Evolutionary conservation across 2,888 invertebrate genomes (phyloP).

Genomic region (Phalangium opilio): DNA sequence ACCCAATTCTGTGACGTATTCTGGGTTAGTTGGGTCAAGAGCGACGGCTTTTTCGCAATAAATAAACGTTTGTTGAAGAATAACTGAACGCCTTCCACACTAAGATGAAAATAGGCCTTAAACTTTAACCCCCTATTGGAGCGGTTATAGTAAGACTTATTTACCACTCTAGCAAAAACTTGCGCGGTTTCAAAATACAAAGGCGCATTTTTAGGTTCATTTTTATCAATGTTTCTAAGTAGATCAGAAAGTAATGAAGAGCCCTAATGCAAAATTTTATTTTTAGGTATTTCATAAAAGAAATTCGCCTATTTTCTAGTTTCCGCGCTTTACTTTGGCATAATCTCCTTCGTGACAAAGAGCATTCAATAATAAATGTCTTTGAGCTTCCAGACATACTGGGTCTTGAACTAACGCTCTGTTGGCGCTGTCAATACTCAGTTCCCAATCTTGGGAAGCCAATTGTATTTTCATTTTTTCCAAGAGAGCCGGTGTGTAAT

Average conservation of each 20-base stretch:
- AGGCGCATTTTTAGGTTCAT: constrained; percentile 59
- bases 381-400: constrained; percentile 54
- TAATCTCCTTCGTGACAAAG: constrained; percentile 63
- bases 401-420: constrained; percentile 54
- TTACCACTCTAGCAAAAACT: constrained; percentile 47
- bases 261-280: constrained; percentile 35
- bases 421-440: constrained; percentile 58
- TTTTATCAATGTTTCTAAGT: constrained; percentile 30
- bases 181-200: constrained; percentile 55
- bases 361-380: constrained; percentile 48
- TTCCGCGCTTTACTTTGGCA: constrained; percentile 44
- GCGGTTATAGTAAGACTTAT: too few species aligned
- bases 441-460: constrained; percentile 75
- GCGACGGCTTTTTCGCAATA: constrained; percentile 65
- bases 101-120: constrained; percentile 25
- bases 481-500: constrained; percentile 58
- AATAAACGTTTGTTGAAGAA: constrained; percentile 56
- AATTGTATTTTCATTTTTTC: constrained; percentile 79
- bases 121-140: too few species aligned
- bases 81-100: constrained; percentile 38
- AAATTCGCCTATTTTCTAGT: too few species aligned
- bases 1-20: constrained; percentile 64
- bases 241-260: constrained; percentile 49
- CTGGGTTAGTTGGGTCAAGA: constrained; percentile 48
- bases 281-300: too few species aligned